Evolutionary conservation across 2,888 invertebrate genomes (phyloP).

Genomic region (Agapostemon virescens): DNA sequence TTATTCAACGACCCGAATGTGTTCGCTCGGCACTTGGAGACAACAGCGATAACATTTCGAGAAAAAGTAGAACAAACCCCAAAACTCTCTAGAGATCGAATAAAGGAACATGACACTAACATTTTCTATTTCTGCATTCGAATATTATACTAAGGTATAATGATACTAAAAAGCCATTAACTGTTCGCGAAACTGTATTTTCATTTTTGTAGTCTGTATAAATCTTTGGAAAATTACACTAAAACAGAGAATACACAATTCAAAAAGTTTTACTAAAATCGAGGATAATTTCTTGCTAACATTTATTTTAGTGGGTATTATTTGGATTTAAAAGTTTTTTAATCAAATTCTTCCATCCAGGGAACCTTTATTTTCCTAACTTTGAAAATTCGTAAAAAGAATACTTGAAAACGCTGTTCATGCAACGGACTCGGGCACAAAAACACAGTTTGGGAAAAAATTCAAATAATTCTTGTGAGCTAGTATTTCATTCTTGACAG

Average conservation of each 20-base stretch:
- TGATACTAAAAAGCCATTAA: not conserved
- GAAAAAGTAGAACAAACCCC: not conserved
- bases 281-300: no score
- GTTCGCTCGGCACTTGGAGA: not conserved
- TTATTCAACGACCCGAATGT: not conserved
- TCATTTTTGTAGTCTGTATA: not conserved
- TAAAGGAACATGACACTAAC: not conserved
- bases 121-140: not conserved
- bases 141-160: not conserved
- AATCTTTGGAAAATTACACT: not conserved
- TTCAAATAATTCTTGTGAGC: not conserved
- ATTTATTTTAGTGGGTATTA: no score
- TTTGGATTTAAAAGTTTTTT: no score
- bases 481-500: not conserved
- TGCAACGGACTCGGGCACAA: no score
- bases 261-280: not conserved
- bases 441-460: no score
- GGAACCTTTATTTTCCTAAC: no score
- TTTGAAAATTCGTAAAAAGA: no score
- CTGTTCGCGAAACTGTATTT: not conserved
- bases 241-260: not conserved
- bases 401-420: no score
- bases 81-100: not conserved
- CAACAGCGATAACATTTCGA: not conserved
- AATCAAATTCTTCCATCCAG: no score